Conservation (phyloP, 1,140 invertebrate genomes). For the Ceratina australensis region DNA sequence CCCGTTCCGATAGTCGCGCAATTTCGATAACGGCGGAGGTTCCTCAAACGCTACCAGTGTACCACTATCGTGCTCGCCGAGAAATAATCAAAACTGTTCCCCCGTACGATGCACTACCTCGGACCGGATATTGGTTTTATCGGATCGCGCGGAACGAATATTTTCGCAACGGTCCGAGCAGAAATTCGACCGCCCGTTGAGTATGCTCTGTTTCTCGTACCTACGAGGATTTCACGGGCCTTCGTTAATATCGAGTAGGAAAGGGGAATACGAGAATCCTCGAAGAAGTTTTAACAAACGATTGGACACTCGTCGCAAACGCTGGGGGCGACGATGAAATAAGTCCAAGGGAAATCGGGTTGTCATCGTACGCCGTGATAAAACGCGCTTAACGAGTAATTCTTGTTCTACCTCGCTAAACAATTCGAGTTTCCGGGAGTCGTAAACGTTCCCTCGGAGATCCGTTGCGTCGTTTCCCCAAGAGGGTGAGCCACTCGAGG, state of each 20-base stretch:
- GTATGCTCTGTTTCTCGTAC: not conserved
- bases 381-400: slow-evolving; percentile 23
- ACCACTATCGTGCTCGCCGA: not conserved
- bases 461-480: slow-evolving; percentile 5
- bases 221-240: not conserved
- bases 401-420: slow-evolving; percentile 39
- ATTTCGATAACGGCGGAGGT: slow-evolving; percentile 45
- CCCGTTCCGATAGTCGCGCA: slow-evolving; percentile 1
- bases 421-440: slow-evolving; percentile 43
- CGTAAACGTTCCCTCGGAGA: slow-evolving; percentile 32
- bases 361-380: not conserved
- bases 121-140: slow-evolving; percentile 52
- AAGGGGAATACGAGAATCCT: slow-evolving; percentile 40
- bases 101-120: not conserved
- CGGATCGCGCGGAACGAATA: slow-evolving; percentile 26
- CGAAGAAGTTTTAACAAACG: slow-evolving; percentile 61
- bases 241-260: slow-evolving; percentile 2
- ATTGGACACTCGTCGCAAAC: slow-evolving; percentile 38
- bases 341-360: slow-evolving; percentile 3
- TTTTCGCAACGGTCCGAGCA: slow-evolving; percentile 4
- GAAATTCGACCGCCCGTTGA: slow-evolving; percentile 4
- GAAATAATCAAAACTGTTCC: slow-evolving; percentile 55
- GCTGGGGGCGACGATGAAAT: not conserved
- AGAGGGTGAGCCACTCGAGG: not conserved
- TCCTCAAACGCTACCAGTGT: slow-evolving; percentile 29